Evolutionary conservation across 2,113 vertebrate genomes (phyloP).

Genomic region (Bucco capensis): DNA sequence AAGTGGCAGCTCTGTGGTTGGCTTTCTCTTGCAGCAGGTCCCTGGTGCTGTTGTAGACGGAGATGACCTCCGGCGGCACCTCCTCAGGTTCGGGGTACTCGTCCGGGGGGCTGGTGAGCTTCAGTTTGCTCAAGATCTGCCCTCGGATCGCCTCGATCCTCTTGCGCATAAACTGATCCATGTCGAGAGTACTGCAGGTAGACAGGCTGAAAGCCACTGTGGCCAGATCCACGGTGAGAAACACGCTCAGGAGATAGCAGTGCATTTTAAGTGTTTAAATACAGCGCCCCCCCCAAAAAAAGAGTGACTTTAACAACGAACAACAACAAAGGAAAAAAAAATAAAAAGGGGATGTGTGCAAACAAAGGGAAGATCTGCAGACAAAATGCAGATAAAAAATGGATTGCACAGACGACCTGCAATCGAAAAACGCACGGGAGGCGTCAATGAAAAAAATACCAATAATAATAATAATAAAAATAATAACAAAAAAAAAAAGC

Average conservation of each 20-base stretch:
- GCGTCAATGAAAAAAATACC: neutral
- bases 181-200: conserved; percentile 94
- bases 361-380: conserved; percentile 2
- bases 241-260: conserved; percentile 82
- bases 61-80: conserved; percentile 90
- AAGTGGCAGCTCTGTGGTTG: conserved; percentile 88
- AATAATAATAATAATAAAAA: neutral
- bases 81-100: conserved; percentile 79
- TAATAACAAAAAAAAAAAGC: neutral
- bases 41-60: conserved; percentile 97
- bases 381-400: conserved; percentile 21
- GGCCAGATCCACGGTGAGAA: conserved; percentile 87
- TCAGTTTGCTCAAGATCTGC: conserved; percentile 97
- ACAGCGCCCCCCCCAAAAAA: conserved; percentile 35
- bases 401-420: neutral
- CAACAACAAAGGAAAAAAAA: neutral
- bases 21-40: conserved; percentile 96
- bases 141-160: conserved; percentile 98
- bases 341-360: neutral
- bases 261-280: conserved; percentile 82
- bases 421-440: neutral
- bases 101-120: conserved; percentile 91
- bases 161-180: conserved; percentile 96
- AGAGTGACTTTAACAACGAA: neutral
- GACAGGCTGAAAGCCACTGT: conserved; percentile 87